phyloP scores from a whole-genome alignment of 1,140 invertebrate species.

The Pseudomyrmex concolor region DNA sequence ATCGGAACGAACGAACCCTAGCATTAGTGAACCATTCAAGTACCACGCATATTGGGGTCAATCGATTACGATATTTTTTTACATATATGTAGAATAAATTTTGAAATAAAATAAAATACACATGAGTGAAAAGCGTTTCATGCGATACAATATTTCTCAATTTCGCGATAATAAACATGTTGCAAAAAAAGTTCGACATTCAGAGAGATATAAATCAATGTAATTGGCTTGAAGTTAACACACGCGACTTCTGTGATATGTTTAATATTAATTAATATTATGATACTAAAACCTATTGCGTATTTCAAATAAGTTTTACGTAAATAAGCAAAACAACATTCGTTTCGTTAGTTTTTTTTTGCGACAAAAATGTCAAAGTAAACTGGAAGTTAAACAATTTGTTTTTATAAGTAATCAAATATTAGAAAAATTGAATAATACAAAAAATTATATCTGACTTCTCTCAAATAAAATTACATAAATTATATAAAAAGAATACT shows the following conservation, averaged over 20 bases:
- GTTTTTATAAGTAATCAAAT: slow-evolving; percentile 32
- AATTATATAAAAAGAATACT: too few species aligned
- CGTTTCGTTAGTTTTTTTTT: slow-evolving; percentile 1
- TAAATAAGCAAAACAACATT: slow-evolving; percentile 29
- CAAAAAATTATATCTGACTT: not conserved
- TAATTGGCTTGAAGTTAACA: slow-evolving; percentile 2
- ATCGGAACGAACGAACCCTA: slow-evolving; percentile 56
- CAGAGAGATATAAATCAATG: slow-evolving; percentile 1
- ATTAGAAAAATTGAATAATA: slow-evolving; percentile 18
- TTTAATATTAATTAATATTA: slow-evolving; percentile 18
- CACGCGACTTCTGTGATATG: too few species aligned
- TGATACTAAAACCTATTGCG: not conserved
- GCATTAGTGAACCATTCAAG: slow-evolving; percentile 67
- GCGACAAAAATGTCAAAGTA: slow-evolving; percentile 24
- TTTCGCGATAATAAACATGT: not conserved
- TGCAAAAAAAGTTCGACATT: slow-evolving; percentile 13
- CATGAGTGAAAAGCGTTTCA: not conserved
- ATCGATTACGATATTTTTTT: slow-evolving; percentile 32
- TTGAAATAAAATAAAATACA: slow-evolving; percentile 26
- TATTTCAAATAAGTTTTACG: slow-evolving; percentile 36
- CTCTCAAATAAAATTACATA: too few species aligned
- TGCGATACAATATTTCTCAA: slow-evolving; percentile 27
- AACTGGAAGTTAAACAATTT: slow-evolving; percentile 17
- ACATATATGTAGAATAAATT: not conserved
- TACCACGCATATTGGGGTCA: slow-evolving; percentile 1